phyloP scores from a whole-genome alignment of 1,140 invertebrate species.

The Pissodes strobi region DNA sequence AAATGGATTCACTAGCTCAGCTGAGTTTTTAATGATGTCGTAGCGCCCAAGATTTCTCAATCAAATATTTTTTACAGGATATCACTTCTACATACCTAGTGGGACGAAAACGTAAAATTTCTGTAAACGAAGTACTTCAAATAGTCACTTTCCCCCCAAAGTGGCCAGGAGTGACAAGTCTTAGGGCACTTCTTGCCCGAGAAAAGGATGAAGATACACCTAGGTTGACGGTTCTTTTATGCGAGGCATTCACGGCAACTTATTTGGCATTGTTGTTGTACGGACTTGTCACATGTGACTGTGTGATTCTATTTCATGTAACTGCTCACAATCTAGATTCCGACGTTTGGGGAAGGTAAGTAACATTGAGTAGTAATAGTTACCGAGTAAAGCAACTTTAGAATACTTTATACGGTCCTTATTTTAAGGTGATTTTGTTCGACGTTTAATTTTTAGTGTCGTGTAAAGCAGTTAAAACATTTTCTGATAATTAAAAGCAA shows the following conservation, averaged over 20 bases:
- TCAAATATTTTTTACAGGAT: slow-evolving; percentile 37
- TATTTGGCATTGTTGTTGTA: slow-evolving; percentile 92
- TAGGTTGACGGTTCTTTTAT: slow-evolving; percentile 86
- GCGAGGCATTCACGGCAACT: slow-evolving; percentile 91
- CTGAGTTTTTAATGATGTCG: no score
- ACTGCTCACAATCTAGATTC: slow-evolving; percentile 82
- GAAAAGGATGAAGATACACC: slow-evolving; percentile 97
- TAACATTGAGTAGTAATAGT: no score
- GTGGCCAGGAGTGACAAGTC: slow-evolving; percentile 87
- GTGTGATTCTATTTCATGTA: slow-evolving; percentile 87
- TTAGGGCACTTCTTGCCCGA: slow-evolving; percentile 84
- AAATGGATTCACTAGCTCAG: neutral
- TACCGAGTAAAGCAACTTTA: no score
- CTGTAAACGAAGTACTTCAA: slow-evolving; percentile 67
- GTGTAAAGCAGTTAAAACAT: no score
- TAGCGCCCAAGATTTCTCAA: neutral
- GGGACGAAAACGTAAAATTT: slow-evolving; percentile 65
- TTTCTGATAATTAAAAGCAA: no score
- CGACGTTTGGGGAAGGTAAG: slow-evolving; percentile 71
- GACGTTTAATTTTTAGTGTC: no score
- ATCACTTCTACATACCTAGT: slow-evolving; percentile 60
- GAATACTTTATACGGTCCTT: no score
- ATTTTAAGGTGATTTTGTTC: no score
- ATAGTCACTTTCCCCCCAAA: slow-evolving; percentile 75
- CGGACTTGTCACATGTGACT: slow-evolving; percentile 91